These are phyloP conservation scores for Mesorhabditis belari DNA, from an alignment of 2,888 invertebrate genomes.

Conservation along the genomic window DNA sequence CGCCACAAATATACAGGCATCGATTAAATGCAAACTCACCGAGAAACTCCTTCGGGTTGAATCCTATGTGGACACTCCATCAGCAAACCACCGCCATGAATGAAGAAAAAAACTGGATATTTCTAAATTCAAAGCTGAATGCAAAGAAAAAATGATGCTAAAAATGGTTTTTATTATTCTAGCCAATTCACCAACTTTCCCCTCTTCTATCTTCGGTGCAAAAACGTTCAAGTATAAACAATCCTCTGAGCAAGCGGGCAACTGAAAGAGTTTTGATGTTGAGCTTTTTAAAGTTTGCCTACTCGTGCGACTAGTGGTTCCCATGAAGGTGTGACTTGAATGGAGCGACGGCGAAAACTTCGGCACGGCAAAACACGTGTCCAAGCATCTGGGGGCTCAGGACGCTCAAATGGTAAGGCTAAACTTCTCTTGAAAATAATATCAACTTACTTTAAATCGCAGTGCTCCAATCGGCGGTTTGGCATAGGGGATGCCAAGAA, in stretches of 20 bases:
- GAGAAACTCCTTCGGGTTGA: constrained; percentile 26
- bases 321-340: constrained; percentile 36
- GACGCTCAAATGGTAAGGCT: constrained; percentile 36
- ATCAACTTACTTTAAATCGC: constrained; percentile 23
- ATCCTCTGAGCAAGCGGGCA: constrained; percentile 28
- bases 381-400: constrained; percentile 28
- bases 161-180: not conserved
- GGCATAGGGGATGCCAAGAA: constrained; percentile 30
- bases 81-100: constrained; percentile 47
- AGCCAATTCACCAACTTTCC: constrained; percentile 9
- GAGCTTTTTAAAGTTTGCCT: too few relatives aligned
- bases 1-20: not conserved
- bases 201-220: constrained; percentile 22
- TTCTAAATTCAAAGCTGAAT: constrained; percentile 24
- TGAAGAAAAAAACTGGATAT: constrained; percentile 46
- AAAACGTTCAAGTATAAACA: constrained; percentile 44
- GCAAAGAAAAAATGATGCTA: too few relatives aligned
- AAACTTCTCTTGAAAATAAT: not conserved
- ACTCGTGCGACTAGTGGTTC: constrained; percentile 24
- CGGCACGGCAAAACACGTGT: constrained; percentile 16
- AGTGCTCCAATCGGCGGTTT: constrained; percentile 24
- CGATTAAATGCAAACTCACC: constrained; percentile 2
- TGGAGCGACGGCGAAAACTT: constrained; percentile 29
- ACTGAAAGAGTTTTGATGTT: too few relatives aligned
- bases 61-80: constrained; percentile 34